Percentiles rank a stretch among this genome's conserved stretches.
phyloP scores from a whole-genome alignment of 2,888 invertebrate species.

The Apocheima hispidaria region DNA sequence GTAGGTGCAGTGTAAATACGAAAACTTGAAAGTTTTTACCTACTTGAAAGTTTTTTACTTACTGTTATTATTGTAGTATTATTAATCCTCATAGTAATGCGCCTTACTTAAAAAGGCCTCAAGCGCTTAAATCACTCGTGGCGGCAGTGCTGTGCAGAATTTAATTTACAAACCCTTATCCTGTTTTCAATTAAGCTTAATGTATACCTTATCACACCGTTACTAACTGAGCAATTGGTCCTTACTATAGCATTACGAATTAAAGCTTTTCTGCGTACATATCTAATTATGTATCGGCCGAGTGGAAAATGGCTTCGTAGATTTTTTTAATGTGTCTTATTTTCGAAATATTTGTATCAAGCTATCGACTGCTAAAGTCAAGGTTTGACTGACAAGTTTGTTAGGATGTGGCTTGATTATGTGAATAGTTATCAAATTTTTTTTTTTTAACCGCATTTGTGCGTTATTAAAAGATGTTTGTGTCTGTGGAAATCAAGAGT shows the following conservation, averaged over 20 bases:
- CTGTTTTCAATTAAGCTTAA: slow-evolving; percentile 63
- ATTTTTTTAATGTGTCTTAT: too few relatives aligned
- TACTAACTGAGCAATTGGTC: slow-evolving; percentile 53
- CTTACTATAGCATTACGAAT: slow-evolving; percentile 43
- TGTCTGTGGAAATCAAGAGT: too few relatives aligned
- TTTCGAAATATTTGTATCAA: too few relatives aligned
- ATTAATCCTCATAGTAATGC: not conserved
- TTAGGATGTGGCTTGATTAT: too few relatives aligned
- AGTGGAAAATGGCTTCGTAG: too few relatives aligned
- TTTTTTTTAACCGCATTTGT: too few relatives aligned
- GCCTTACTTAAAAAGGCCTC: not conserved
- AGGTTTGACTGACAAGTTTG: too few relatives aligned
- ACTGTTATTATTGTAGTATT: not conserved
- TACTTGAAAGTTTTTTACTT: too few relatives aligned
- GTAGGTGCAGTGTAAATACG: too few relatives aligned
- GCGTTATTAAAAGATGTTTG: too few relatives aligned
- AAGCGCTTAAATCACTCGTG: slow-evolving; percentile 52
- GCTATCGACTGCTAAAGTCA: too few relatives aligned
- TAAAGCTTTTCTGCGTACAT: slow-evolving; percentile 8
- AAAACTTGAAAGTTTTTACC: not conserved
- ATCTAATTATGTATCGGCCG: not conserved
- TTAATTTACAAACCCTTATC: slow-evolving; percentile 58
- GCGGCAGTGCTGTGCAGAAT: slow-evolving; percentile 54
- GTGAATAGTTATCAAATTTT: too few relatives aligned
- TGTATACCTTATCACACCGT: slow-evolving; percentile 51